Percentiles rank a stretch among this genome's conserved stretches.
Evolutionary conservation across 2,113 vertebrate genomes (phyloP).

Genomic region (Rattus rattus): DNA sequence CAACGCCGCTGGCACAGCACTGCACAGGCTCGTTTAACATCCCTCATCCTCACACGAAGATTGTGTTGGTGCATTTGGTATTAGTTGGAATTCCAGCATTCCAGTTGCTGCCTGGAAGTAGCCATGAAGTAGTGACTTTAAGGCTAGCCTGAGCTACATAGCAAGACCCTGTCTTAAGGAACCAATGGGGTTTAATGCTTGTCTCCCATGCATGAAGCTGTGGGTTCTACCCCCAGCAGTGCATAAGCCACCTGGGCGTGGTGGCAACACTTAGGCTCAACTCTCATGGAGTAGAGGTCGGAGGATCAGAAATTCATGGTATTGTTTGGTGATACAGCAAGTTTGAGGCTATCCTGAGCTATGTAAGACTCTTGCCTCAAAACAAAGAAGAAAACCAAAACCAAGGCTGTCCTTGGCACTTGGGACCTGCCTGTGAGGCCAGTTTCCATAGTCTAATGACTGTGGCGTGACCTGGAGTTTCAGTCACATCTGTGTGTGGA

Average conservation of each 20-base stretch:
- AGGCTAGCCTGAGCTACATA: background rate
- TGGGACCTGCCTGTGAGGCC: background rate
- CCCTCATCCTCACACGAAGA: background rate
- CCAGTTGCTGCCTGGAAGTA: background rate
- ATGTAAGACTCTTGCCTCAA: background rate
- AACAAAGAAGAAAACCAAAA: background rate
- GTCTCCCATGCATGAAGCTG: background rate
- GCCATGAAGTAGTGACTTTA: background rate
- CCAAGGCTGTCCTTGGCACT: background rate
- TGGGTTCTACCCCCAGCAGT: background rate
- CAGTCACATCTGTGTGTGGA: no score
- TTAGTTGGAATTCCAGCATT: background rate
- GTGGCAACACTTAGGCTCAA: no score
- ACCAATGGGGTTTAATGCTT: background rate
- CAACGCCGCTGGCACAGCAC: background rate
- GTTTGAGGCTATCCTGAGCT: background rate
- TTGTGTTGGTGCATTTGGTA: background rate
- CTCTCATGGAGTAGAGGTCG: no score
- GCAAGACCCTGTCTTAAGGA: background rate
- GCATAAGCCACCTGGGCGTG: no score
- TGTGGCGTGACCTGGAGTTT: background rate
- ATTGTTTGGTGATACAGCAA: background rate
- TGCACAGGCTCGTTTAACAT: background rate
- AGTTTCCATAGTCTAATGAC: background rate
- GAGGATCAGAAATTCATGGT: background rate